Evolutionary conservation across 2,113 vertebrate species (phyloP).

Genomic region (Callocephalon fimbriatum): DNA sequence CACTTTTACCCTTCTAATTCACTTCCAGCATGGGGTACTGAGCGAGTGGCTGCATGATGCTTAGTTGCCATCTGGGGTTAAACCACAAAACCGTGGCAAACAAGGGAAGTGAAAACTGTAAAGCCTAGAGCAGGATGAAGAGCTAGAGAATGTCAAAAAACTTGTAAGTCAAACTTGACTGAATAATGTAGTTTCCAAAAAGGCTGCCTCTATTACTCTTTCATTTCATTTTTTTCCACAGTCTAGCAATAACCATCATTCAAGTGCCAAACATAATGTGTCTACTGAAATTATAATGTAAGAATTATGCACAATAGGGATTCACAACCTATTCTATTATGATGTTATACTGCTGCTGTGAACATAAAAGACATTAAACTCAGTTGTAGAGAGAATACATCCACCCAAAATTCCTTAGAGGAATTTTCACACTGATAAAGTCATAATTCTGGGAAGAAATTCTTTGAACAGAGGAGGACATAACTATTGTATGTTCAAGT

Average conservation of each 20-base stretch:
- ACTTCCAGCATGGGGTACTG: too few species aligned
- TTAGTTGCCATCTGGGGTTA: neutral
- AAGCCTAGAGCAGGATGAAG: neutral
- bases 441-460: neutral
- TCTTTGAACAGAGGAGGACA: neutral
- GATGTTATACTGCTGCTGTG: conserved; percentile 6
- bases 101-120: neutral
- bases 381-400: neutral
- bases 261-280: conserved; percentile 29
- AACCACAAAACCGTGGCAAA: neutral
- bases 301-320: conserved; percentile 42
- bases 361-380: conserved; percentile 30
- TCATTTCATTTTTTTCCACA: conserved; percentile 27
- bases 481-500: neutral
- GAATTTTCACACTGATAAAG: conserved; percentile 3
- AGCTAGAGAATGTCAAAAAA: neutral
- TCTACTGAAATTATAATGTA: conserved; percentile 39
- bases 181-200: conserved; percentile 1
- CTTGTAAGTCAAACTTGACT: neutral
- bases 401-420: neutral
- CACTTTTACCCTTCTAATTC: neutral
- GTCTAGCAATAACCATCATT: conserved; percentile 41
- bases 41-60: rapidly evolving
- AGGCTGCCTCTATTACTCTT: neutral
- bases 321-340: conserved; percentile 29